Evolutionary conservation across 2,888 invertebrate species (phyloP).

Genomic region (Melolontha melolontha): DNA sequence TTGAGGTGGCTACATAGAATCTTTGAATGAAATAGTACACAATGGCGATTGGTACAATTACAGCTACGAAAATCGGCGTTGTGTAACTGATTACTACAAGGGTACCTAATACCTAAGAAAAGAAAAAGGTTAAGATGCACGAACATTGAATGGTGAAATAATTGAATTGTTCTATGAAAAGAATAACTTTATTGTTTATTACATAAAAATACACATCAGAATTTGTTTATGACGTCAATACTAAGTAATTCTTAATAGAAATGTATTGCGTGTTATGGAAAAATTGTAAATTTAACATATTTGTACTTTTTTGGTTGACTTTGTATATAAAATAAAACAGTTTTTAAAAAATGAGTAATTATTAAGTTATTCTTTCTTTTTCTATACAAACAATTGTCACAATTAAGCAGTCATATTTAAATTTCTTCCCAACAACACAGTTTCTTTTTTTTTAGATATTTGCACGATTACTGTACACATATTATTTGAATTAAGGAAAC

Average conservation of each 20-base stretch:
- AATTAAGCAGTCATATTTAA: slow-evolving; percentile 63
- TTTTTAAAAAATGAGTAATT: too few relatives aligned
- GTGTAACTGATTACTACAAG: slow-evolving; percentile 88
- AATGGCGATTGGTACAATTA: slow-evolving; percentile 83
- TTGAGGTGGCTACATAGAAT: slow-evolving; percentile 93
- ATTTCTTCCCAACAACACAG: slow-evolving; percentile 46
- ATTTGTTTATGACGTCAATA: too few relatives aligned
- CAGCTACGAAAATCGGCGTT: slow-evolving; percentile 83
- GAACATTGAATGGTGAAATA: slow-evolving; percentile 6
- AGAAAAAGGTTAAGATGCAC: slow-evolving; percentile 13
- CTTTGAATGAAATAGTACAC: slow-evolving; percentile 91
- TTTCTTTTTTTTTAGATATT: slow-evolving; percentile 4
- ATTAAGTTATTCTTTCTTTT: slow-evolving; percentile 12
- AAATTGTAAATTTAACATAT: neutral
- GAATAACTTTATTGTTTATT: slow-evolving; percentile 14
- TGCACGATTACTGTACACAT: slow-evolving; percentile 20
- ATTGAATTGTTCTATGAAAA: neutral
- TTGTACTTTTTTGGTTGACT: too few relatives aligned
- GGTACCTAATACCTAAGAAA: slow-evolving; percentile 83
- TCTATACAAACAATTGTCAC: neutral
- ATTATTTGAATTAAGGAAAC: neutral
- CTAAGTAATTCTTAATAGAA: too few relatives aligned
- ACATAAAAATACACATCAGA: neutral
- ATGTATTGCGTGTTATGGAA: neutral
- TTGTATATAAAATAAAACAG: too few relatives aligned